phyloP scores from a whole-genome alignment of 2,888 invertebrate species.

The Lingula anatina region DNA sequence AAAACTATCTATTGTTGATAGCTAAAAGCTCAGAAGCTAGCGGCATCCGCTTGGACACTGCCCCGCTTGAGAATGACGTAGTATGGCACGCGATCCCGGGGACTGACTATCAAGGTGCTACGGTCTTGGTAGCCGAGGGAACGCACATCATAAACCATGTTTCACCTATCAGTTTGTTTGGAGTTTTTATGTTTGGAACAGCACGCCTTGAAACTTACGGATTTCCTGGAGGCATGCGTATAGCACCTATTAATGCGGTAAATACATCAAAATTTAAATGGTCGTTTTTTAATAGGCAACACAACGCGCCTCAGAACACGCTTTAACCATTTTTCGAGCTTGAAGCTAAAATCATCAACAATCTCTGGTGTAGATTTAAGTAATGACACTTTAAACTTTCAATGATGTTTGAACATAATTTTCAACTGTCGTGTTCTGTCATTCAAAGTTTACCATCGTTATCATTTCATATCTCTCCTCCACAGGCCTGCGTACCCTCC shows the following conservation, averaged over 20 bases:
- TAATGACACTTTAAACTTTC: no score
- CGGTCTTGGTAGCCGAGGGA: constrained; percentile 3
- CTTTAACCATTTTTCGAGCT: no score
- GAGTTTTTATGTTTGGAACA: constrained; percentile 14
- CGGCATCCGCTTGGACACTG: background rate
- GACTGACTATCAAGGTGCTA: background rate
- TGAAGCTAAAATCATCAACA: no score
- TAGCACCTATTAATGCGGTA: constrained; percentile 2
- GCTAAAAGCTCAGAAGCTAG: background rate
- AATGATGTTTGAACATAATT: no score
- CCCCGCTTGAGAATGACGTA: background rate
- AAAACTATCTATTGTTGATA: background rate
- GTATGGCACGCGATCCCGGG: background rate
- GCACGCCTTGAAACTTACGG: constrained; percentile 16
- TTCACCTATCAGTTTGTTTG: constrained; percentile 8
- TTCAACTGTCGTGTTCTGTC: no score
- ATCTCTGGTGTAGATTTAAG: no score
- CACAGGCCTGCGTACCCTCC: no score
- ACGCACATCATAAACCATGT: constrained; percentile 6
- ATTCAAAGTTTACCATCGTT: no score
- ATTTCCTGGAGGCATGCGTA: constrained; percentile 9
- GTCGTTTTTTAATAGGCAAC: no score
- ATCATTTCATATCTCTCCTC: no score
- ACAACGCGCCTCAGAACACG: no score
- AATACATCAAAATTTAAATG: no score